Evolutionary conservation across 2,113 vertebrate genomes (phyloP).

Genomic region (Zosterops hypoxanthus): DNA sequence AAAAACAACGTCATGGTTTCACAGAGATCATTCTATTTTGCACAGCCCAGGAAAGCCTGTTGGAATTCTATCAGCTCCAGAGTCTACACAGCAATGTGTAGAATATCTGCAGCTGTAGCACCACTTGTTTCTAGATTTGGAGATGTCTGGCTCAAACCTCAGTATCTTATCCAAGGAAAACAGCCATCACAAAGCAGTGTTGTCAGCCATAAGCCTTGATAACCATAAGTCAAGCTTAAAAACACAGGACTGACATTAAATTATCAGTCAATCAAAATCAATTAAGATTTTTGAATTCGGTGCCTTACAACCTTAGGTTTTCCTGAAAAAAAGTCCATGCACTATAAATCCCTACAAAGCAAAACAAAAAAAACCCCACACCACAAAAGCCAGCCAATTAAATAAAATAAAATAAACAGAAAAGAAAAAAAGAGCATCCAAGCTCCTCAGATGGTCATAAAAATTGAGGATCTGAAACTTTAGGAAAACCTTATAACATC

Average conservation of each 20-base stretch:
- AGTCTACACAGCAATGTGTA: background rate
- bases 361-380: background rate
- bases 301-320: background rate
- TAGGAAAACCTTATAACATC: background rate
- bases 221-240: background rate
- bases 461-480: background rate
- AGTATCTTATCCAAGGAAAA: background rate
- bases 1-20: rapidly evolving
- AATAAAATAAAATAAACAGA: background rate
- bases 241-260: background rate
- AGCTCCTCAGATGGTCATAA: background rate
- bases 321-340: background rate
- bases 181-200: background rate
- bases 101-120: background rate
- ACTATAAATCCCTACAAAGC: background rate
- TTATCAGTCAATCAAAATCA: background rate
- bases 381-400: background rate
- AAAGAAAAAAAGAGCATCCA: background rate
- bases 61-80: background rate
- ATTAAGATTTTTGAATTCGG: background rate
- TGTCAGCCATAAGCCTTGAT: background rate
- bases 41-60: background rate
- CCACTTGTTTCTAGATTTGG: background rate
- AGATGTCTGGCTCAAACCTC: background rate
- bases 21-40: background rate